Evolutionary conservation across 2,888 invertebrate species (phyloP), one percentile per base, ranked within the genome.

Genomic region (Amiota minor): DNA sequence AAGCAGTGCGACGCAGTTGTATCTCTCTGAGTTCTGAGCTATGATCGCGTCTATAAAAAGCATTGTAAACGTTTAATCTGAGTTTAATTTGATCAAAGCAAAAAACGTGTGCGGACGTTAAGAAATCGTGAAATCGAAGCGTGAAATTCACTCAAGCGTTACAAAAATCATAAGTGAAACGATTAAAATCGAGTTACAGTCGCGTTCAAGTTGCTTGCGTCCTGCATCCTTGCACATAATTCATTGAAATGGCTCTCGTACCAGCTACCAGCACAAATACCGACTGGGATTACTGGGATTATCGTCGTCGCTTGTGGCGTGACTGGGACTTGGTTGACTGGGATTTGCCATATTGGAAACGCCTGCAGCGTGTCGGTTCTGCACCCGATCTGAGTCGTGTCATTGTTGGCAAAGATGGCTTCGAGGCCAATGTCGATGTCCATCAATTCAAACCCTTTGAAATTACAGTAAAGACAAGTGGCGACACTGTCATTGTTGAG

Each of bases 361-460:
- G 89, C n/a, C 76, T 89, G 74, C 72, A 87, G 0, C 86, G 89
- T 18, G 87, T 88, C n/a, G 88, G 89, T 65, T 89, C 89, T 1
- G 88, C 88, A n/a, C 89, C 89, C 50, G 89, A 89, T 77, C 84
- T 89, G 8, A 89, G 89, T 78, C 86, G 89, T 20, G 89, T 89
- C 2, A 80, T 88, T 11, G 89, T 91, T 10, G 93, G 93, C 83
- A 92, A 93, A 45, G 92, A 94, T 80, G 93, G 93, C 72, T 94
- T 93, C 77, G 85, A 93, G 90, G 92, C 93, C 9, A 92, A 92
- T 62, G 87, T 94, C 64, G 94, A 94, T 81, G 93, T 94, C 6
- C 93, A 93, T 80, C 93, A 93, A 80, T 94, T 94, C 84, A 89
- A 92, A 55, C 94, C 94, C 0, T 92, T 92, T 53, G 94, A 94